Base-by-base conservation (phyloP, 1,140 invertebrate species). In the Tetranychus cinnabarinus region DNA sequence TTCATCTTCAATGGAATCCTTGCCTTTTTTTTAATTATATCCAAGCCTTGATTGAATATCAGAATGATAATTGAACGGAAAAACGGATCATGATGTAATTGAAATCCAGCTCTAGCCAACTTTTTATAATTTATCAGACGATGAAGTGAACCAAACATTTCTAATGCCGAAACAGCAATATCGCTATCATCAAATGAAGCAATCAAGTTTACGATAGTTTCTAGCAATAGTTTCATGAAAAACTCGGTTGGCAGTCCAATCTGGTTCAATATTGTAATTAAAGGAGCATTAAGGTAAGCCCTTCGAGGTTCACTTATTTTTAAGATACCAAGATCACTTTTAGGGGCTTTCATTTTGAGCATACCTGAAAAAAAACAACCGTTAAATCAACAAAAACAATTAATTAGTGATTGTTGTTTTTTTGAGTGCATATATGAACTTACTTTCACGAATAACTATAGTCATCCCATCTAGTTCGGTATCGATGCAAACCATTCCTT, bases 231-330 rank as follows among this genome's bases (percentile, higher is more conserved):
- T 39, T 61, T 50, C 12, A 66, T 15, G 36, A 67, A 65, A 2
- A 61, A 47, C n/a, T 61, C 36, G 1, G 36, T 56, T 0, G 33
- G 3, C 2, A 67, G 56, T 5, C 63, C 63, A 31, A 65, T 39
- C 31, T 68, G 66, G 57, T 68, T 58, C 34, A 68, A 35, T 13
- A 68, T 66, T 13, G 64, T 61, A 23, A 68, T 64, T 12, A 68
- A 58, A 0, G 67, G 66, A 33, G 64, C 56, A 54, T 68, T 68
- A 10, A 68, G 56, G 7, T 57, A 60, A 12, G 67, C 45, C 39
- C 48, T 3, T n/a, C 63, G 61, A 15, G 48, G 46, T 33, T 46
- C 42, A 12, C 54, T 57, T 36, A 37, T 34, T 58, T 64, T 62
- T n/a, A 64, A 39, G 5, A 64, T 56, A 12, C 50, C 61, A 31